phyloP scores from a whole-genome alignment of 2,113 vertebrate species.

The Genyomyrus donnyi region DNA sequence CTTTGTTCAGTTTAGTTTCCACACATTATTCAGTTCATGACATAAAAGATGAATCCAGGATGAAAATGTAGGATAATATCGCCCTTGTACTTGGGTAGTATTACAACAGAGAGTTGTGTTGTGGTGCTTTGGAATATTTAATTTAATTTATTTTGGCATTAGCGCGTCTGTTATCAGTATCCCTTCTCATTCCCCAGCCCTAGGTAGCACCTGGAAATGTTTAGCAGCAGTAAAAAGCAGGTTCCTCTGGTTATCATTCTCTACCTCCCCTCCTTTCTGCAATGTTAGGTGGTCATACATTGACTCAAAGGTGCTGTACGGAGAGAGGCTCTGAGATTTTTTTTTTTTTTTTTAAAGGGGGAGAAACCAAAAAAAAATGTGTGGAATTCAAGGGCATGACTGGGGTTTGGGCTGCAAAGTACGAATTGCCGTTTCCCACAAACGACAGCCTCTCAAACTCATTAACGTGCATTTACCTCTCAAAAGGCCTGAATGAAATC shows the following conservation, averaged over 20 bases:
- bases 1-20: background rate
- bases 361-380: constrained; percentile 40
- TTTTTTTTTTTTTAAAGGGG: constrained; percentile 26
- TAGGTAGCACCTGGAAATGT: constrained; percentile 30
- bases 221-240: constrained; percentile 31
- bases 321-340: constrained; percentile 31
- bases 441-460: constrained; percentile 26
- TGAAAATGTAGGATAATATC: background rate
- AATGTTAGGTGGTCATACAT: background rate
- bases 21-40: background rate
- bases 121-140: background rate
- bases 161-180: constrained; percentile 31
- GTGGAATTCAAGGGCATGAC: constrained; percentile 16
- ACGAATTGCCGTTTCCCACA: background rate
- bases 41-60: background rate
- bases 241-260: background rate
- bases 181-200: constrained; percentile 31
- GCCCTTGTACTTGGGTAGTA: background rate
- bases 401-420: background rate
- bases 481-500: background rate
- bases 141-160: background rate
- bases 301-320: constrained; percentile 24
- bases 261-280: background rate
- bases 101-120: background rate
- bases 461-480: constrained; percentile 27